Conservation (phyloP, 2,113 vertebrate species). For the Crotophaga sulcirostris region DNA sequence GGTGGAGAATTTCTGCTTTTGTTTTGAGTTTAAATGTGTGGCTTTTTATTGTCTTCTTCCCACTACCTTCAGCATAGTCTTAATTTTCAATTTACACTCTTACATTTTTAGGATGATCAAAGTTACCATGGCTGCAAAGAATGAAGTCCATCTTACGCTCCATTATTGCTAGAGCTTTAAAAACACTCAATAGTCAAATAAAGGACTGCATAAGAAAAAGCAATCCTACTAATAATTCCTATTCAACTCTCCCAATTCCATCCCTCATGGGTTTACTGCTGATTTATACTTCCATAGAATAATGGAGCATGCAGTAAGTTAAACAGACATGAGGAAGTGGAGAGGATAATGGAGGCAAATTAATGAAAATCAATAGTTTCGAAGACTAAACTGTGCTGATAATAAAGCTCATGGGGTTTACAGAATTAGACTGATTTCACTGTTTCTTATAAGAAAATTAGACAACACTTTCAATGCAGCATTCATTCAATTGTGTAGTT, state of each 20-base stretch:
- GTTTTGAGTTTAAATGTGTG: not conserved
- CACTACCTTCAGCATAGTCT: not conserved
- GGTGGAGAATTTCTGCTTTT: not conserved
- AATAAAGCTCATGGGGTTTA: constrained; percentile 69
- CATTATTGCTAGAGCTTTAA: not conserved
- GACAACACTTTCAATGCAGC: constrained; percentile 46
- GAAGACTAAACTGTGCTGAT: constrained; percentile 64
- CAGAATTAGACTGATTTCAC: constrained; percentile 56
- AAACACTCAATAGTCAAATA: not conserved
- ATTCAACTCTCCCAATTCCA: not conserved
- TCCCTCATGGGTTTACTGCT: not conserved
- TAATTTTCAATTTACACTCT: not conserved
- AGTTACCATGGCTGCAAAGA: not conserved
- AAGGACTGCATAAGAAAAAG: not conserved
- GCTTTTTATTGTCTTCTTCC: not conserved
- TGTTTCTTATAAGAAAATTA: constrained; percentile 55
- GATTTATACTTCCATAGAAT: not conserved
- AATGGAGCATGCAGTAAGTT: constrained; percentile 44
- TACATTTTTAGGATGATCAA: not conserved
- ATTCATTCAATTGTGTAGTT: not conserved
- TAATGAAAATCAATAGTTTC: constrained; percentile 67
- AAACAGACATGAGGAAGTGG: constrained; percentile 51
- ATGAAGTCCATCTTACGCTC: not conserved
- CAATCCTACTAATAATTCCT: not conserved
- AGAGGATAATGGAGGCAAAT: constrained; percentile 65